A percentile compares a stretch with the other conserved stretches of the same genome.
Conservation (phyloP, 2,797 vertebrate genomes). For the Cephalopachus bancanus region DNA sequence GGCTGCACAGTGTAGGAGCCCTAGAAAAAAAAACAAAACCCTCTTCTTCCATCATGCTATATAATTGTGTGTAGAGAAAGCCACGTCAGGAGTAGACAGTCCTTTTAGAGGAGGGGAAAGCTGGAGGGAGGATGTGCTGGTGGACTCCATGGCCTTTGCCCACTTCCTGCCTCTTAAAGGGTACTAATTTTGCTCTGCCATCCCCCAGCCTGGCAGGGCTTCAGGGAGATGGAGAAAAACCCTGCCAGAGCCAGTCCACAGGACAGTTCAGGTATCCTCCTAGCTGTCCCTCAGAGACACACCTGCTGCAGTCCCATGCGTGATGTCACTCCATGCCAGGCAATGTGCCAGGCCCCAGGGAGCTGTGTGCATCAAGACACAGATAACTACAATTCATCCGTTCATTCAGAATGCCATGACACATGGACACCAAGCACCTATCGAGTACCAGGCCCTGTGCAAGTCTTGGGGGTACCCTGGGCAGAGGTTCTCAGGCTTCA, state of each 20-base stretch:
- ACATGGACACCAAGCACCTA: neutral
- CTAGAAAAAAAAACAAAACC: neutral
- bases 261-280: neutral
- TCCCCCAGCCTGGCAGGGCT: neutral
- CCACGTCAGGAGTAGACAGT: accelerated
- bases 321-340: neutral
- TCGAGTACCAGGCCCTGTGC: neutral
- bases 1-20: neutral
- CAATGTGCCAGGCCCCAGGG: neutral
- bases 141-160: neutral
- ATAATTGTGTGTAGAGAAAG: neutral
- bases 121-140: neutral
- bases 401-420: neutral
- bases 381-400: neutral
- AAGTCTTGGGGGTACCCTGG: neutral
- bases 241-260: neutral
- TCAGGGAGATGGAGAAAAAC: neutral
- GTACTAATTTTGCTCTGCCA: neutral
- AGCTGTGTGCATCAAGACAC: neutral
- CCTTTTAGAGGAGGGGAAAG: neutral
- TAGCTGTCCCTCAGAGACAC: neutral
- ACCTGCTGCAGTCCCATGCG: neutral
- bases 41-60: neutral
- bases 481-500: neutral
- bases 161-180: neutral